A percentile compares a stretch with the other conserved stretches of the same genome.
Conservation (phyloP, 2,888 invertebrate genomes). For the Psylliodes chrysocephalus region DNA sequence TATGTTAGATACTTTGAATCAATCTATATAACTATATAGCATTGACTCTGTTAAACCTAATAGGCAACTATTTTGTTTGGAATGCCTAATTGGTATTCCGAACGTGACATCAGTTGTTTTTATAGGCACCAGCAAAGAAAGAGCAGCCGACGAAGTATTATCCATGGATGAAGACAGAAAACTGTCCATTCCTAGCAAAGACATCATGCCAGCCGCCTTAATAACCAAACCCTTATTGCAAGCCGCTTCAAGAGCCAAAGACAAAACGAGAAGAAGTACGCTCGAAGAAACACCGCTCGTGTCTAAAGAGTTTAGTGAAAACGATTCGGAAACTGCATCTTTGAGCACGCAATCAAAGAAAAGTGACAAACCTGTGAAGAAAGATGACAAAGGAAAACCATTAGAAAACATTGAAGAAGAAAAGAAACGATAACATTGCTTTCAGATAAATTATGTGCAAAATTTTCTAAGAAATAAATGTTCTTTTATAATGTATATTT, state of each 20-base stretch:
- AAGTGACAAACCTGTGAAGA: not conserved
- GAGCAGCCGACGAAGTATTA: slow-evolving; percentile 12
- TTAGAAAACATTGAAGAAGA: not conserved
- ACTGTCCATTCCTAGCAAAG: slow-evolving; percentile 36
- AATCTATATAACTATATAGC: too few species aligned
- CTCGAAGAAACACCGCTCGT: slow-evolving; percentile 19
- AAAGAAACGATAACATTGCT: too few species aligned
- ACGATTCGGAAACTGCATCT: not conserved
- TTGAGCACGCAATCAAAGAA: not conserved
- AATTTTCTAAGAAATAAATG: too few species aligned
- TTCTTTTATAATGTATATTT: too few species aligned
- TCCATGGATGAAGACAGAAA: slow-evolving; percentile 30
- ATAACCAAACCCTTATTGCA: slow-evolving; percentile 39
- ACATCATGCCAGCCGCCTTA: slow-evolving; percentile 27
- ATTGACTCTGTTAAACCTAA: too few species aligned
- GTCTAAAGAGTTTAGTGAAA: not conserved
- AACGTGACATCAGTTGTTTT: too few species aligned
- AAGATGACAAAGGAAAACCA: not conserved
- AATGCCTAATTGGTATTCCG: not conserved
- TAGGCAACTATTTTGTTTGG: not conserved
- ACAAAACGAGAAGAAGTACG: slow-evolving; percentile 28
- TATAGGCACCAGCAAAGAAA: slow-evolving; percentile 30
- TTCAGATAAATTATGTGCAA: too few species aligned
- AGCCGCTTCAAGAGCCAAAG: slow-evolving; percentile 27
- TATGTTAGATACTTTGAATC: too few species aligned